Evolutionary conservation across 2,888 invertebrate genomes (phyloP), one percentile per base, ranked within the genome.

Genomic region (Elysia crispata): DNA sequence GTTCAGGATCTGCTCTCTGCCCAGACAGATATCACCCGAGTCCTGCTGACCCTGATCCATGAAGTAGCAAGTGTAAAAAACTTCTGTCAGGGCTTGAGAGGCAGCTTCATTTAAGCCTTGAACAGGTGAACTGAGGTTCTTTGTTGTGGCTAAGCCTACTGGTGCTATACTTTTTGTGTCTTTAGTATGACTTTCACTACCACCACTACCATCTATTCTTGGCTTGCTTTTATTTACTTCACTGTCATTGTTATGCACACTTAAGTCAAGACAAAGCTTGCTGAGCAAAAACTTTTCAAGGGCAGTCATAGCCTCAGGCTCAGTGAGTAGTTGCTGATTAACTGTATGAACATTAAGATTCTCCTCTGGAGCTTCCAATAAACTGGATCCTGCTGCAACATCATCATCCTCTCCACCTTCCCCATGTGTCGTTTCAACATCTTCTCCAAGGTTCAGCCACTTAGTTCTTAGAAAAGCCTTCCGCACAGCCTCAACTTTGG

Each of bases 51-150:
- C 41, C 85, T 91, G 90, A 49, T 90, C 90, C 25, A 89, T 86
- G 66, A 91, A 89, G 81, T 90, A 91, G 86, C 91, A 91, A 83
- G 91, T 91, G 81, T 90, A 90, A 83, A 91, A 91, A 15, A 91
- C 88, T 75, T 91, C 91, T 0, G 91, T 91, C 41, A 91, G 82
- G 5, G 90, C 91, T 33, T 89, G 86, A 15, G 87, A 85, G 6
- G 91, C 90, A 0, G 82, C 76, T 41, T 41, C 41, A 3, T 41
- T 41, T 11, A 41, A 41, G 41, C 41, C 41, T 41, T 6, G 5
- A 11, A 41, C 41, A 6, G 41, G 41, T 3, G 77, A 70, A 88
- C 90, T 50, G 75, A 83, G 13, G 89, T 85, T 73, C 30, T 72
- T 64, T 28, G 25, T 54, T n/a, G 64, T 54, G 41, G 64, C 66